Conservation (phyloP, 2,888 invertebrate species). For the Caenorhabditis uteleia region DNA sequence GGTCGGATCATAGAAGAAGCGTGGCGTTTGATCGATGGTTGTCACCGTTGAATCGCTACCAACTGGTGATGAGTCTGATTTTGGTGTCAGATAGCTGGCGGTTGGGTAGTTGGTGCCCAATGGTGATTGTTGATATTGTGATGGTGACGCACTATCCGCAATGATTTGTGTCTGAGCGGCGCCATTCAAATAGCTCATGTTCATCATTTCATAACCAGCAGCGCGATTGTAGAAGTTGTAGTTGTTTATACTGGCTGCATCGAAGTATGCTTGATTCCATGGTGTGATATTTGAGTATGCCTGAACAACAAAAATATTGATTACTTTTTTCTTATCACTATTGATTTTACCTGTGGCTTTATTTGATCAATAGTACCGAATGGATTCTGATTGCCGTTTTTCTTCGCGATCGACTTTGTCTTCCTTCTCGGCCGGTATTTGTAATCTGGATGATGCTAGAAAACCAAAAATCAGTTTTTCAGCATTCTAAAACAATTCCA, state of each 20-base stretch:
- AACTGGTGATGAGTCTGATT: constrained; percentile 44
- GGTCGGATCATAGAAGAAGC: constrained; percentile 35
- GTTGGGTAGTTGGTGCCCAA: constrained; percentile 34
- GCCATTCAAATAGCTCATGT: constrained; percentile 30
- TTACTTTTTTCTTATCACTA: neutral
- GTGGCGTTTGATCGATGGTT: constrained; percentile 15
- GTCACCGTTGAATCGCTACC: constrained; percentile 33
- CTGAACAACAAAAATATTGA: constrained; percentile 21
- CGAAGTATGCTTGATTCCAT: constrained; percentile 42
- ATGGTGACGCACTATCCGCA: constrained; percentile 30
- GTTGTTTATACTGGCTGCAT: constrained; percentile 13
- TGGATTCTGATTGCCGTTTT: constrained; percentile 30
- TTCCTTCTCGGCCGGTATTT: constrained; percentile 68
- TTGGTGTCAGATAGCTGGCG: constrained; percentile 47
- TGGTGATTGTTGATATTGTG: constrained; percentile 48
- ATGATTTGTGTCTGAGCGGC: constrained; percentile 12
- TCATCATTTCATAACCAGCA: constrained; percentile 40
- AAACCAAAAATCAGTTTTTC: constrained; percentile 9
- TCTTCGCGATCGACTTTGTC: constrained; percentile 60
- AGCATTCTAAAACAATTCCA: neutral
- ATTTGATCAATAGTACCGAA: constrained; percentile 35
- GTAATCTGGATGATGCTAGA: constrained; percentile 67
- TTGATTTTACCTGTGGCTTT: constrained; percentile 42
- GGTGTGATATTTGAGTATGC: constrained; percentile 35
- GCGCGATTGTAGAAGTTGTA: constrained; percentile 11